Base-by-base conservation (phyloP, 2,797 vertebrate genomes). In the Sitta carolinensis region DNA sequence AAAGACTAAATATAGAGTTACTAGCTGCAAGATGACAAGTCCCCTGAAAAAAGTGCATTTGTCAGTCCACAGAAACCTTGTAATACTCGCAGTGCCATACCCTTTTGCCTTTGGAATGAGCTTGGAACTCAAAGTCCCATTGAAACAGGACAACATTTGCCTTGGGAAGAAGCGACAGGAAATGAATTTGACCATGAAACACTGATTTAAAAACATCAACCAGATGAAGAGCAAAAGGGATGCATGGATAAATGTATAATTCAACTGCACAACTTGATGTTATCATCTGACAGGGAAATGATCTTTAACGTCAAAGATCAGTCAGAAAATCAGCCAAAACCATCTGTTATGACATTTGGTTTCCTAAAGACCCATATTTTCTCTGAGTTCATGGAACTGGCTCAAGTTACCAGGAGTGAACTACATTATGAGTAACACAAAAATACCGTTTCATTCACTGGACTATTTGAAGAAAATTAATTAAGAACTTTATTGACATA, bases 261-360 rank as follows among this genome's bases (percentile, higher is more conserved):
- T 93, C 64, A 76, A 55, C 57, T 76, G 38, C n/a, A 87, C 17
- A 76, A 88, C 72, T 95, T 95, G 77, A 95, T 91, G 63, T 72
- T 93, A 67, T 95, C 70, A 87, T 91, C 55, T 91, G 73, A 94
- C 68, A 91, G 77, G 30, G 50, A 92, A 93, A 75, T 86, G 64
- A 90, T 93, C 95, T 93, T 92, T 92, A 91, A 93, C 25, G 2
- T 76, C 66, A 84, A 91, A 89, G 80, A 95, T 88, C 87, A 95
- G 90, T 61, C 82, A 95, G 70, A 67, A 89, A 77, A 70, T 91
- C 72, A 68, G 62, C 64, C 74, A 84, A 90, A 91, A 36, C 86
- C 89, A 94, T 96, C 88, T 94, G 91, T 89, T 91, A 87, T 29
- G 81, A 90, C 93, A 95, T 96, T 96, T 96, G 77, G 76, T 95